These are phyloP conservation scores for Characodon lateralis DNA, from an alignment of 2,797 vertebrate species.

Conservation along the genomic window DNA sequence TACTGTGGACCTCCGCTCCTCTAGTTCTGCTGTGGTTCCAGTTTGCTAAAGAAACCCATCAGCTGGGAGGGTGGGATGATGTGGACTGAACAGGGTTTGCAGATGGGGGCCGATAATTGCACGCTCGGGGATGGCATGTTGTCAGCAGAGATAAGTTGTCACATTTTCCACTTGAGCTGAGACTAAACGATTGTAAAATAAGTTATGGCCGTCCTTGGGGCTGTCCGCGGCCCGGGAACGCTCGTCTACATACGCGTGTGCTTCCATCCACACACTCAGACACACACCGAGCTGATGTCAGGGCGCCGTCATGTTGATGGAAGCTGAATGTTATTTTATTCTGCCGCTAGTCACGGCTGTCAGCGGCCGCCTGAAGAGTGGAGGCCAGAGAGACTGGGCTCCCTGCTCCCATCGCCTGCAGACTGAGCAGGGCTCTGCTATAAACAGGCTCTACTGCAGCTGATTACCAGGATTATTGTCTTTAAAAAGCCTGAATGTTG, in stretches of 20 bases:
- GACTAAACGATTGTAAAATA: conserved; percentile 99
- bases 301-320: conserved; percentile 93
- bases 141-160: conserved; percentile 99
- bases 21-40: background rate
- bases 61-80: background rate
- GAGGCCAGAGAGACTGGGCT: conserved; percentile 68
- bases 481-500: background rate
- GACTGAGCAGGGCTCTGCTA: background rate
- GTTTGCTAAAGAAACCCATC: background rate
- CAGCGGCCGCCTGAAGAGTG: conserved; percentile 85
- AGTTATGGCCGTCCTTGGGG: conserved; percentile 99
- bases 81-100: conserved; percentile 66
- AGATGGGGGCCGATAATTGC: conserved; percentile 93
- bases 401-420: conserved; percentile 25
- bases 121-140: conserved; percentile 90
- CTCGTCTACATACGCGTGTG: conserved; percentile 51
- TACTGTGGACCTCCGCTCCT: no score
- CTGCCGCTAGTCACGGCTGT: conserved; percentile 94
- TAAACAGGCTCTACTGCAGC: background rate
- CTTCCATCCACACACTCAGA: conserved; percentile 24
- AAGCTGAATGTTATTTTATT: conserved; percentile 97
- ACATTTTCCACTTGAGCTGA: conserved; percentile 99
- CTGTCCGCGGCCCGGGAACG: conserved; percentile 83
- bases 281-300: conserved; percentile 74
- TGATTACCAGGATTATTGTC: background rate